These are phyloP conservation scores for Colletes latitarsis DNA, from an alignment of 1,140 invertebrate species.

Conservation along the genomic window DNA sequence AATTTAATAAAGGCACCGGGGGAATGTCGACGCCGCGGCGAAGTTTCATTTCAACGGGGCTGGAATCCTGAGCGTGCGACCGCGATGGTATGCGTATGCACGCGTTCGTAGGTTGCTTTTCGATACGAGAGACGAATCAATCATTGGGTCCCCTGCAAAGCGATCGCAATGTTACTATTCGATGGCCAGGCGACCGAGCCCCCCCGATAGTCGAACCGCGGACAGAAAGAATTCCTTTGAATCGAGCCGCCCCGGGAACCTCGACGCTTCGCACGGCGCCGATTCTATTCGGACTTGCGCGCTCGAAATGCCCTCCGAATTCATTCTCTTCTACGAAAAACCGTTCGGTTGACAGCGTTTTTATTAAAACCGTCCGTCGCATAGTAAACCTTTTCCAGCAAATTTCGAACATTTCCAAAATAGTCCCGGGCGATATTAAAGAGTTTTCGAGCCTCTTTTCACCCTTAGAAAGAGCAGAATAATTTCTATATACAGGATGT, in stretches of 20 bases:
- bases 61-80: constrained; percentile 68
- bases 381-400: too few relatives aligned
- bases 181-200: constrained; percentile 46
- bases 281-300: constrained; percentile 21
- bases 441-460: too few relatives aligned
- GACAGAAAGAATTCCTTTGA: constrained; percentile 65
- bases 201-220: constrained; percentile 31
- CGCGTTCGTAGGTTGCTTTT: constrained; percentile 43
- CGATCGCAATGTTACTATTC: constrained; percentile 61
- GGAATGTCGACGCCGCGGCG: constrained; percentile 66
- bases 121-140: constrained; percentile 65
- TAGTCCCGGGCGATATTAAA: too few relatives aligned
- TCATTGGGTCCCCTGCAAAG: constrained; percentile 52
- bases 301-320: constrained; percentile 1
- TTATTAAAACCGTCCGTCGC: too few relatives aligned
- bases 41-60: constrained; percentile 68
- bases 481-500: too few relatives aligned
- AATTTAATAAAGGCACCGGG: constrained; percentile 73
- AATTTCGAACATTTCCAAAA: too few relatives aligned
- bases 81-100: constrained; percentile 57
- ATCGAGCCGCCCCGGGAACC: background rate
- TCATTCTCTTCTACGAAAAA: background rate
- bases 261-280: constrained; percentile 20
- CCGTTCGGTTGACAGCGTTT: too few relatives aligned
- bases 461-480: too few relatives aligned